Evolutionary conservation across 2,797 vertebrate genomes (phyloP), one percentile per base, ranked within the genome.

Genomic region (Pygocentrus nattereri): DNA sequence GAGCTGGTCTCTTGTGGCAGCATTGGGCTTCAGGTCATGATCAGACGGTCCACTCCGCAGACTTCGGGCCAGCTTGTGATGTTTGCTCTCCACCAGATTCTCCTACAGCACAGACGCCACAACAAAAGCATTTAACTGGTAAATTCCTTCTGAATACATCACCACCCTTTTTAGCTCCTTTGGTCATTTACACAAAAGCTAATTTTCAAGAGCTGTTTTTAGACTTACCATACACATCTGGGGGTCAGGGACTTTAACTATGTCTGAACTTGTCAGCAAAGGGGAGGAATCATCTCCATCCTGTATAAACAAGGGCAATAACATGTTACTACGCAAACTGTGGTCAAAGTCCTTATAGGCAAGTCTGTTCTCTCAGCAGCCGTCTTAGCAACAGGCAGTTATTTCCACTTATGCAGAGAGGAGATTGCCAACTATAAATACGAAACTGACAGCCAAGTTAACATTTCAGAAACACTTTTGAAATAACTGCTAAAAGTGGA

Each of bases 21-120:
- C 98, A 44, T 99, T 99, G 78, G 98, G 98, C 91, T 99, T 99
- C 90, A 99, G 94, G 91, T 99, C 98, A 54, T 98, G 98, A 85
- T 99, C 98, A 1, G 98, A 98, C 2, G 98, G 97, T 34, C 97
- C 98, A 12, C 97, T 99, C 88, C 98, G 95, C 84, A 99, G 96
- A 89, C 97, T 99, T 74, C 97, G 96, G 50, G 98, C 98, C 91
- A 99, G 95, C 85, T 99, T 99, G 91, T 99, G 98, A 86, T 99
- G 98, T 84, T 99, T 99, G 87, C 98, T 99, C 89, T 99, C 97
- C 78, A 99, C 98, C 88, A 99, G 93, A 88, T 99, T 99, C 90
- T 99, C 97, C 98, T 98, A 88, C 56, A 87, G 86, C 0, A 61
- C 41, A 67, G 69, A 13, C 38, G 69, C 5, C 4, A n/a, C 41